A percentile compares a stretch with the other conserved stretches of the same genome.
phyloP scores from a whole-genome alignment of 2,888 invertebrate genomes.

The Archips xylosteana region DNA sequence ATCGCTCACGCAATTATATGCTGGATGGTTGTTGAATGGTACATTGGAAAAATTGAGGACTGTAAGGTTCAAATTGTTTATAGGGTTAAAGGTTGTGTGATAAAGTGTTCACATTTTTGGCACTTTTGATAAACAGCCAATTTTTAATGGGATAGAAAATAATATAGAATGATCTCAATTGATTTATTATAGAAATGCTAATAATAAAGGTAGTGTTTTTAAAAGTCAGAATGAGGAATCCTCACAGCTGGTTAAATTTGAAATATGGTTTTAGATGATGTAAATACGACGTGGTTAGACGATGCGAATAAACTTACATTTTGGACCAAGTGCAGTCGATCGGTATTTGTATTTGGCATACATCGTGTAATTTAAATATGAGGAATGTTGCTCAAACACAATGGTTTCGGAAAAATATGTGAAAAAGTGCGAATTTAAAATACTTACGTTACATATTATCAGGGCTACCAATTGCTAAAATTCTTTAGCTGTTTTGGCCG shows the following conservation, averaged over 20 bases:
- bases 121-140: constrained; percentile 36
- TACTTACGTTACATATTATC: not conserved
- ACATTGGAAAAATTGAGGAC: constrained; percentile 20
- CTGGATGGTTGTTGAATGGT: constrained; percentile 19
- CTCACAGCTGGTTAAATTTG: constrained; percentile 36
- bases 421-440: not conserved
- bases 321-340: constrained; percentile 81
- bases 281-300: constrained; percentile 32
- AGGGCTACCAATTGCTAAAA: too few relatives aligned
- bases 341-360: constrained; percentile 52
- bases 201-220: constrained; percentile 23
- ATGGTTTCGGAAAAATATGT: not conserved
- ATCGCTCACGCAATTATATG: constrained; percentile 22
- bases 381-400: not conserved
- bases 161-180: constrained; percentile 27
- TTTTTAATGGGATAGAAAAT: constrained; percentile 25
- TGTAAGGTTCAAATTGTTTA: constrained; percentile 33
- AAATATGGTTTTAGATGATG: constrained; percentile 25
- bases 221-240: constrained; percentile 16
- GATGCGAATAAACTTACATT: constrained; percentile 55
- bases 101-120: constrained; percentile 40
- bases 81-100: constrained; percentile 40
- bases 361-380: not conserved
- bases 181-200: constrained; percentile 24
- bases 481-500: too few relatives aligned